Percentiles rank a stretch among this genome's conserved stretches.
Conservation (phyloP, 2,888 invertebrate species). For the Heliconius aoede region DNA sequence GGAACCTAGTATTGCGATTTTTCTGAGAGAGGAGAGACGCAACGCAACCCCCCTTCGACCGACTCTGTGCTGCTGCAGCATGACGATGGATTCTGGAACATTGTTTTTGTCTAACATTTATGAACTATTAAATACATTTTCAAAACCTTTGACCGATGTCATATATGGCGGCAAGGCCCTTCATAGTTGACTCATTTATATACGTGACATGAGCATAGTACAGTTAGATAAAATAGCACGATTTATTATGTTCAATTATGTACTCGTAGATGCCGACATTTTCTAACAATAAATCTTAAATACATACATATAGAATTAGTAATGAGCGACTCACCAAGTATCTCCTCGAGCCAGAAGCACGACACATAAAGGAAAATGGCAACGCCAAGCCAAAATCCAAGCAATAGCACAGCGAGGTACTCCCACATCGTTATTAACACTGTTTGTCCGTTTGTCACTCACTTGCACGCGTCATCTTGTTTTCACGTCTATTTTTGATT, state of each 20-base stretch:
- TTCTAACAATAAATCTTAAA: neutral
- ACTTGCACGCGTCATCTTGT: constrained; percentile 18
- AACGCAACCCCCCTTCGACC: too few species aligned
- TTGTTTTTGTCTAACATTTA: too few species aligned
- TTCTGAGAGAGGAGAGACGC: too few species aligned
- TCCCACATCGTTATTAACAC: constrained; percentile 69
- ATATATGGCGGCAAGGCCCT: neutral
- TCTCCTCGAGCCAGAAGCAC: constrained; percentile 84
- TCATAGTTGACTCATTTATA: neutral
- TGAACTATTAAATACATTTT: too few species aligned
- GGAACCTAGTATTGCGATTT: too few species aligned
- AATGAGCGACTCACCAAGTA: constrained; percentile 82
- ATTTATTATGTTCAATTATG: neutral
- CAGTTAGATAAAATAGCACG: neutral
- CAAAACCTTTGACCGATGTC: neutral
- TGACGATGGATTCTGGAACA: too few species aligned
- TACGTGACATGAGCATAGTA: constrained; percentile 4
- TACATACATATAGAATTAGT: neutral
- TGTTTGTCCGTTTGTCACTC: constrained; percentile 19
- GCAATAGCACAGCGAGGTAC: constrained; percentile 72
- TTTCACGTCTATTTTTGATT: constrained; percentile 1
- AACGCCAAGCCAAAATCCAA: constrained; percentile 80
- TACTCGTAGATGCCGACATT: too few species aligned
- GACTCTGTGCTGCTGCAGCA: too few species aligned
- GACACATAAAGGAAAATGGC: constrained; percentile 80